phyloP scores from a whole-genome alignment of 2,888 invertebrate species.

The Cerastis leucographa region DNA sequence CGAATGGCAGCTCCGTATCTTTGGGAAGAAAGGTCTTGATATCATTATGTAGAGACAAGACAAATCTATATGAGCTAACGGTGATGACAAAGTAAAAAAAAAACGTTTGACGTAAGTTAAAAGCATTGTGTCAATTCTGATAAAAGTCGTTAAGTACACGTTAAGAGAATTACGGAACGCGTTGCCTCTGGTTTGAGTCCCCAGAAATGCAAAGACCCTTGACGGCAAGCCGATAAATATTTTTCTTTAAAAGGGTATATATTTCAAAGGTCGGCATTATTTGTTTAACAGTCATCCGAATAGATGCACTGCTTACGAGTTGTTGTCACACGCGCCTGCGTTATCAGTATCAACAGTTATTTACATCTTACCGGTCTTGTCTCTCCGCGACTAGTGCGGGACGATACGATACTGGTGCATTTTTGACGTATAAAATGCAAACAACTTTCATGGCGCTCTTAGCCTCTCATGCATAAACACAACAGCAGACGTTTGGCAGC shows the following conservation, averaged over 20 bases:
- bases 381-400: background rate
- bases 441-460: slow-evolving; percentile 40
- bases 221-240: slow-evolving; percentile 10
- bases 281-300: slow-evolving; percentile 21
- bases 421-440: slow-evolving; percentile 45
- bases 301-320: slow-evolving; percentile 8
- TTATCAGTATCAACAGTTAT: slow-evolving; percentile 47
- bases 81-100: background rate
- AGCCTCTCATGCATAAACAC: slow-evolving; percentile 37
- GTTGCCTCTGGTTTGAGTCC: background rate
- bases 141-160: background rate
- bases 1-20: slow-evolving; percentile 55
- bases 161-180: background rate
- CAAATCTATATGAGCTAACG: background rate
- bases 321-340: slow-evolving; percentile 13
- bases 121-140: background rate
- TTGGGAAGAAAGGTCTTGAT: slow-evolving; percentile 25
- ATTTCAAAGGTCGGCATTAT: slow-evolving; percentile 46
- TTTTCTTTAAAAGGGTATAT: slow-evolving; percentile 16
- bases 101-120: background rate
- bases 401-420: slow-evolving; percentile 27
- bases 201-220: slow-evolving; percentile 37
- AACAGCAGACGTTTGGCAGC: slow-evolving; percentile 47
- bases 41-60: background rate
- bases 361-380: slow-evolving; percentile 24